phyloP scores from a whole-genome alignment of 2,797 vertebrate genomes.

The Microctenopoma lineatum region DNA sequence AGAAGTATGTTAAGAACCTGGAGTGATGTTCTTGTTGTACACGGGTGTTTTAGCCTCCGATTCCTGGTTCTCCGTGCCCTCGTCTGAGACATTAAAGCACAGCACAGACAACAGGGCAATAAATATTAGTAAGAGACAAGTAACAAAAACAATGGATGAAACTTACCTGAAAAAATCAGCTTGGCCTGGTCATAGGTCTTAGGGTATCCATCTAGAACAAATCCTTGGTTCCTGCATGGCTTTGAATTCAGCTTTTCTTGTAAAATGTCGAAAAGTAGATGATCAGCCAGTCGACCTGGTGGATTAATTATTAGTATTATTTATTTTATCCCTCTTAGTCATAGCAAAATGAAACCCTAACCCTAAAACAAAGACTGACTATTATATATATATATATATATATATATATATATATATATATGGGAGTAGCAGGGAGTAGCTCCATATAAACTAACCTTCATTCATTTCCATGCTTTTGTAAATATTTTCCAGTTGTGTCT shows the following conservation, averaged over 20 bases:
- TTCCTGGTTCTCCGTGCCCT: constrained; percentile 78
- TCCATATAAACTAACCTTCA: constrained; percentile 71
- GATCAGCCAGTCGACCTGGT: constrained; percentile 84
- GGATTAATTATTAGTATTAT: background rate
- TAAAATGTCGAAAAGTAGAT: constrained; percentile 82
- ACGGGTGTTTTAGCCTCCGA: constrained; percentile 62
- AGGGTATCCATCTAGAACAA: constrained; percentile 91
- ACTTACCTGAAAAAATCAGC: constrained; percentile 86
- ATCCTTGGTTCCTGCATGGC: constrained; percentile 93
- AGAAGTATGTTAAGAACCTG: constrained; percentile 82
- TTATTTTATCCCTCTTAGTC: no score
- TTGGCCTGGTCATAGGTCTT: constrained; percentile 88
- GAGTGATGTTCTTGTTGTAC: constrained; percentile 85
- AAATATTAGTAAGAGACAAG: background rate
- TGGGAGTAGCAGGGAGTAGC: no score
- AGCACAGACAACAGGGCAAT: background rate
- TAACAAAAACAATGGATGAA: background rate
- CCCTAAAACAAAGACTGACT: no score
- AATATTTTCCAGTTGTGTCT: constrained; percentile 81
- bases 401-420: no score
- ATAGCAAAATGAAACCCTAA: background rate
- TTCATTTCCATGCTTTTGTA: constrained; percentile 85
- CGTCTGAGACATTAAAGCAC: constrained; percentile 65
- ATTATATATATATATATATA: no score
- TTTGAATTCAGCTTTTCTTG: constrained; percentile 89